Evolutionary conservation across 1,140 invertebrate species (phyloP).

Genomic region (Trachelipus rathkii): DNA sequence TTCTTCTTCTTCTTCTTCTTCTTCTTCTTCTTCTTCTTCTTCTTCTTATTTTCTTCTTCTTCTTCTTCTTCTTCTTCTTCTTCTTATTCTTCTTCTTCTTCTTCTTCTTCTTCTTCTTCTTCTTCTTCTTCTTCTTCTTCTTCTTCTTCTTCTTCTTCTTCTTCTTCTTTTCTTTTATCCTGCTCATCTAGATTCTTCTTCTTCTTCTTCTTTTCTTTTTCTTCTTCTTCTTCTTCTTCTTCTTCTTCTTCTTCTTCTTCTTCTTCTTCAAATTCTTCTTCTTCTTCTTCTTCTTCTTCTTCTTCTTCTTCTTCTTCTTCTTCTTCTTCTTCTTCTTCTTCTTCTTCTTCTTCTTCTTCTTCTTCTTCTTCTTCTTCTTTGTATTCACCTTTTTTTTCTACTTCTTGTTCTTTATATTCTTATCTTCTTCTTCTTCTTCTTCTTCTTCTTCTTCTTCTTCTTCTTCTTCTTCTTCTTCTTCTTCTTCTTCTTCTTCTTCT

Average conservation of each 20-base stretch:
- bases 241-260: not conserved
- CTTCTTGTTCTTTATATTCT: constrained; percentile 2
- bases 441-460: constrained; percentile 15
- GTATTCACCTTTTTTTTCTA: constrained; percentile 10
- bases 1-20: not conserved
- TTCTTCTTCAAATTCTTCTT: not conserved
- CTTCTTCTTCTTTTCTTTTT: not conserved
- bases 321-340: not conserved
- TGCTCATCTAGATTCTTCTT: not conserved
- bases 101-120: not conserved
- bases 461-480: constrained; percentile 15
- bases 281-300: not conserved
- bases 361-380: too few species aligned
- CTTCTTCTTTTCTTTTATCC: not conserved
- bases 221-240: too few species aligned
- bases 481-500: constrained; percentile 15
- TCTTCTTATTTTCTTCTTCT: not conserved
- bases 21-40: not conserved
- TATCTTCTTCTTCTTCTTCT: too few species aligned
- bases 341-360: not conserved
- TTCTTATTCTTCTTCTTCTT: not conserved
- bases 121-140: not conserved
- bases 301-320: not conserved
- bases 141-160: not conserved
- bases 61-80: not conserved